A percentile compares a stretch with the other conserved stretches of the same genome.
These are phyloP conservation scores for Noctua janthe DNA, from an alignment of 2,888 invertebrate species.

Conservation along the genomic window DNA sequence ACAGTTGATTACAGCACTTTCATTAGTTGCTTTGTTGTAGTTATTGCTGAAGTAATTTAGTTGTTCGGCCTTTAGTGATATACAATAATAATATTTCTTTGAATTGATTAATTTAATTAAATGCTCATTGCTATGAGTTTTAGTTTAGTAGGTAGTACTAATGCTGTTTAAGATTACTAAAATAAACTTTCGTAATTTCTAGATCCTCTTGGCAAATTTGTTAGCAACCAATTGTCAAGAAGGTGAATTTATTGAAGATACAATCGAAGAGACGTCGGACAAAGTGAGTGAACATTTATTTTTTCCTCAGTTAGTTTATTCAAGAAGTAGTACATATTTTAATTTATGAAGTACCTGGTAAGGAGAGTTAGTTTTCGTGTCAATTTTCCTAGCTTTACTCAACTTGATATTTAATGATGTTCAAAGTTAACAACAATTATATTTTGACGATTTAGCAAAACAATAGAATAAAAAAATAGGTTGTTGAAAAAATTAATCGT, in stretches of 20 bases:
- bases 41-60: slow-evolving; percentile 3
- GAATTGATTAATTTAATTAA: background rate
- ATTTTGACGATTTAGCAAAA: background rate
- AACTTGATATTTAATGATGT: background rate
- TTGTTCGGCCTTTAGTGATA: background rate
- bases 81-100: background rate
- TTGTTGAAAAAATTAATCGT: background rate
- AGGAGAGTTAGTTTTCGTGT: background rate
- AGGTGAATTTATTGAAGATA: slow-evolving; percentile 73
- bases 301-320: background rate
- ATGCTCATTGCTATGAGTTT: background rate
- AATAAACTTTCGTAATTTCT: slow-evolving; percentile 48
- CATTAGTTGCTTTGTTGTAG: slow-evolving; percentile 1
- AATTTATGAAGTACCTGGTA: background rate
- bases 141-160: background rate
- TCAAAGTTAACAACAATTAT: background rate
- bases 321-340: background rate
- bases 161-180: background rate
- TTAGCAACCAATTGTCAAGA: slow-evolving; percentile 82
- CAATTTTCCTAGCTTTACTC: background rate
- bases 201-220: slow-evolving; percentile 84
- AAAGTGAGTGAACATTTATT: slow-evolving; percentile 70
- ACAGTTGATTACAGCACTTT: background rate
- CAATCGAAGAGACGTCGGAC: slow-evolving; percentile 65
- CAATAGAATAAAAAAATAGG: background rate